These are phyloP conservation scores for Babyrousa celebensis DNA, from an alignment of 2,797 vertebrate genomes.

Conservation along the genomic window DNA sequence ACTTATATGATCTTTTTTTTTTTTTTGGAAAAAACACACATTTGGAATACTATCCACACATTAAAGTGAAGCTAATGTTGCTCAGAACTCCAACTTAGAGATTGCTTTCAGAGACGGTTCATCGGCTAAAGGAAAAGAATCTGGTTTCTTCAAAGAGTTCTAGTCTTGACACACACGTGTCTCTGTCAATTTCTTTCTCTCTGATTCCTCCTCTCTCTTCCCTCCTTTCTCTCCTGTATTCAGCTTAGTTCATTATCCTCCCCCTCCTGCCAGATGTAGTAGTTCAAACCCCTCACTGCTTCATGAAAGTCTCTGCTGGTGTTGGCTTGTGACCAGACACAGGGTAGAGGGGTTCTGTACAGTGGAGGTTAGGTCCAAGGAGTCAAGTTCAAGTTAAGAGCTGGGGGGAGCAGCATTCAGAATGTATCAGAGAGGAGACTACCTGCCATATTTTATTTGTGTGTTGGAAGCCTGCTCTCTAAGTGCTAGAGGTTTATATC, in stretches of 20 bases:
- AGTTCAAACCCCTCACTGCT: neutral
- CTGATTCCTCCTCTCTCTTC: neutral
- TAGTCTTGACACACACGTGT: neutral
- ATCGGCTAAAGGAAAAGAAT: neutral
- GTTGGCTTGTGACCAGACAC: neutral
- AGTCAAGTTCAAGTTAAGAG: neutral
- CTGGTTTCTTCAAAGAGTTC: conserved; percentile 10
- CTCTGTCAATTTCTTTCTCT: neutral
- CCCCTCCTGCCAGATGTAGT: neutral
- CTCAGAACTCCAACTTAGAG: conserved; percentile 23
- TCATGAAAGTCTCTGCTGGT: neutral
- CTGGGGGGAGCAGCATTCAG: neutral
- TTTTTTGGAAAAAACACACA: conserved; percentile 4
- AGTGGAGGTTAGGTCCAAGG: neutral
- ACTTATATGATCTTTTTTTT: neutral
- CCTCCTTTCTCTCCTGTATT: neutral
- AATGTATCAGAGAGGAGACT: conserved; percentile 29
- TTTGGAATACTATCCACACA: neutral
- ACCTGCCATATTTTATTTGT: conserved; percentile 54
- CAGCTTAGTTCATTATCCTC: conserved; percentile 14
- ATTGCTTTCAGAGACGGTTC: conserved; percentile 54
- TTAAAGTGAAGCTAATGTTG: conserved; percentile 38
- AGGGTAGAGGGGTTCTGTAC: neutral
- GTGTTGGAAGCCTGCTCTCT: neutral
- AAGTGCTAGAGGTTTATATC: conserved; percentile 33